Evolutionary conservation across 1,140 invertebrate species (phyloP), one percentile per base, ranked within the genome.

Genomic region (Batillaria attramentaria): DNA sequence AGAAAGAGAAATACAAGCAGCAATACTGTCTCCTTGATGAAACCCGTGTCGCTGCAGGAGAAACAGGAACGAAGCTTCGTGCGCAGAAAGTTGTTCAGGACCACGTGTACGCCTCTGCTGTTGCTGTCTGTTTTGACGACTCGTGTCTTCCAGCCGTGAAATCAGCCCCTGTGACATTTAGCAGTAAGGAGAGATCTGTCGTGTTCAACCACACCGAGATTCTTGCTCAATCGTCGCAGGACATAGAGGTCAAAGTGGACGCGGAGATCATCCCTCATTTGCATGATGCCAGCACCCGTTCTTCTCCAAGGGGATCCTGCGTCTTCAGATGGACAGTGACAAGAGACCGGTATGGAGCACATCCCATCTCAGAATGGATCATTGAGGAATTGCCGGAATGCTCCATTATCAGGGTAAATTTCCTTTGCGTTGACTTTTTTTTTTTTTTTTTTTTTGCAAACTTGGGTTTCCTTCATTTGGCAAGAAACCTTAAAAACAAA

Each of bases 101-200:
- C 54, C 72, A 73, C 72, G 24, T 31, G 16, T 73, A 73, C 46
- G 46, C 46, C 10, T 33, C 72, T 5, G 13, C 46, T 33, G 33
- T 73, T 20, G n/a, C 33, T 28, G 28, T 35, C 24, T 73, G 72
- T 37, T 73, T 73, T 60, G 72, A 73, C 35, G 35, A 54, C 46
- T 24, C 39, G 46, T 73, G 72, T 20, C 54, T 73, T 24, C 72
- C 72, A 8, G 2, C 46, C 20, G 46, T 60, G 20, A 24, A 31
- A 5, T 73, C 72, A 35, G 18, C 16, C 4, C 35, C 72, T 37
- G 13, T 57, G 31, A 37, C 46, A 31, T 54, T 31, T 16, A 33
- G 35, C 31, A 37, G 13, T 16, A 18, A n/a, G 10, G 13, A 31
- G 24, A 5, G 20, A 50, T 33, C 54, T 6, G 18, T 60, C 0